Evolutionary conservation across 2,113 vertebrate species (phyloP), one percentile per base, ranked within the genome.

Genomic region (Callipepla squamata): DNA sequence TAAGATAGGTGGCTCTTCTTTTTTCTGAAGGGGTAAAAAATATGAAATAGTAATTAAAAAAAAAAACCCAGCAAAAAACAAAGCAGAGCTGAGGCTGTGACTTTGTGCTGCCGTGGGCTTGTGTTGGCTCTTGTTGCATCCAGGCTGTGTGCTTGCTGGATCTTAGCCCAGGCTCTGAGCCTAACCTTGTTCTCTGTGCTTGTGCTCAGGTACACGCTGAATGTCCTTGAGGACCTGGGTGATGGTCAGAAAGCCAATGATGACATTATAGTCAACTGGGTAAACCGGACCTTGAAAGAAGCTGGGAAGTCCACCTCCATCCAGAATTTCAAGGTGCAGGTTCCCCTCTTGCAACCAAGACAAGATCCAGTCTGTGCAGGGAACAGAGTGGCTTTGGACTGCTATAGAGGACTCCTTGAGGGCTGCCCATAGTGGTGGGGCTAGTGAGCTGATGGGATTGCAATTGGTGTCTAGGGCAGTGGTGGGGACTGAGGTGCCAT

Each of bases 231-330:
- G 93, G 97, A 98, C 89, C 98, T 99, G 13, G 99, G 99, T 67
- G 97, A 99, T 0, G 99, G 99, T 67, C 97, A 98, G 93, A 99
- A 98, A 90, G 99, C 97, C 9, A 99, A 99, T 2, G 99, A 99
- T 67, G 98, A 99, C 59, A 98, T 99, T 92, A 99, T 99, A 51
- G 95, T 99, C 77, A 98, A 96, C 19, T 99, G 99, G 99, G 99
- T 99, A 76, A 99, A 99, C 95, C 98, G 97, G 97, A 99, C 98
- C 40, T 93, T 99, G 96, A 74, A 90, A 40, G 98, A 96, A 38
- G 98, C 98, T 55, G 99, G 98, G 74, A 99, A 99, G 95, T 98
- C 95, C 62, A 98, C 98, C 53, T 98, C 98, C 59, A 99, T 99
- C 93, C 98, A 98, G 95, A 99, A 96, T 94, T 99, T 99, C 96